Evolutionary conservation across 92 coral and sea anemone species (phyloP).

Genomic region (Pocillopora meandrina): DNA sequence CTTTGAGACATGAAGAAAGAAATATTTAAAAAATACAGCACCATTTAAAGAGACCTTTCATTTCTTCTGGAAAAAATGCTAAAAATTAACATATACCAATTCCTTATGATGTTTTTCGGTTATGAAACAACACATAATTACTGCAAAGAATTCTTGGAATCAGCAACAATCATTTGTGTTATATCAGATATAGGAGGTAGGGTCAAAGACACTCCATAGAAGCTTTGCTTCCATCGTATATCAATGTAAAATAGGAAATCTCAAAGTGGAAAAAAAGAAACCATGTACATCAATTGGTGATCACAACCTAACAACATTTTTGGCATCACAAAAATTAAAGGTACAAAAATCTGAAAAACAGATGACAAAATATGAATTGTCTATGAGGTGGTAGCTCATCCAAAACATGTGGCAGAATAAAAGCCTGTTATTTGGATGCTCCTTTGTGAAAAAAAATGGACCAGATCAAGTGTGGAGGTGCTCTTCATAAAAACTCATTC

Average conservation of each 20-base stretch:
- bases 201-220: slow-evolving; percentile 9
- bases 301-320: background rate
- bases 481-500: background rate
- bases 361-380: slow-evolving; percentile 1
- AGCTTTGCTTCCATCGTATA: background rate
- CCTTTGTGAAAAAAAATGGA: background rate
- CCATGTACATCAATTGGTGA: background rate
- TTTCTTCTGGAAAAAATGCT: too few relatives aligned
- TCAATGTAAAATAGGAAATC: too few relatives aligned
- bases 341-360: slow-evolving; percentile 19
- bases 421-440: slow-evolving; percentile 22
- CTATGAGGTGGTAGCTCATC: slow-evolving; percentile 23
- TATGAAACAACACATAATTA: background rate
- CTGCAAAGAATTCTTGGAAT: slow-evolving; percentile 37
- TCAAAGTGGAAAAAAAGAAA: too few relatives aligned
- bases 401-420: slow-evolving; percentile 12
- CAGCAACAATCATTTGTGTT: background rate
- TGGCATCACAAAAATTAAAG: background rate
- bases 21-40: too few relatives aligned
- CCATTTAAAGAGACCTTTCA: too few relatives aligned
- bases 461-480: too few relatives aligned
- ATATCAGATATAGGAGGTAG: slow-evolving; percentile 31
- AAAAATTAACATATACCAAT: background rate
- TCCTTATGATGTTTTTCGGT: background rate
- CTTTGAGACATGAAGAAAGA: too few relatives aligned